Percentiles rank a stretch among this genome's conserved stretches.
phyloP scores from a whole-genome alignment of 2,888 invertebrate species.

The Phoenoteleia sp. region DNA sequence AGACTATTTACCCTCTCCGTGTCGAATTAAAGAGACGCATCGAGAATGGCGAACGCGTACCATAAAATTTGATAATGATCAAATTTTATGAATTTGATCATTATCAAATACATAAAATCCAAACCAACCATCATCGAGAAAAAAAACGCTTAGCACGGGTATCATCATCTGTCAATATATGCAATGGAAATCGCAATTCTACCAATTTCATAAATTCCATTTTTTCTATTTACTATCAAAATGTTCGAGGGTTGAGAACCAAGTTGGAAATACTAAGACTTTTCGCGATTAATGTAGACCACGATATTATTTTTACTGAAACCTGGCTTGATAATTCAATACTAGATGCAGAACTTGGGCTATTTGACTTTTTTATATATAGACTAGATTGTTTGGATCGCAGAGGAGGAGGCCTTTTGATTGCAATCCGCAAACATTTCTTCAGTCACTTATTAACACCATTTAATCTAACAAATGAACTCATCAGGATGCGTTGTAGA shows the following conservation, averaged over 20 bases:
- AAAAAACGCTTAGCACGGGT: neutral
- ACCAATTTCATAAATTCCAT: too few species aligned
- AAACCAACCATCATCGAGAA: too few species aligned
- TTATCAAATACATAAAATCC: too few species aligned
- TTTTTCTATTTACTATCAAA: constrained; percentile 2
- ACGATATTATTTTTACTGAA: neutral
- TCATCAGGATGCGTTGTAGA: too few species aligned
- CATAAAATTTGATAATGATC: neutral
- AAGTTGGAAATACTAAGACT: neutral
- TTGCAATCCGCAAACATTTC: neutral
- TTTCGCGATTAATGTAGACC: neutral
- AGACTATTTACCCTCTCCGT: neutral
- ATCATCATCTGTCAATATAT: too few species aligned
- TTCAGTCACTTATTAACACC: too few species aligned
- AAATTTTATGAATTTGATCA: too few species aligned
- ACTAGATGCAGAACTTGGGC: neutral
- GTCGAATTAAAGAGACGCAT: neutral
- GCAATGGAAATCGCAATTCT: too few species aligned
- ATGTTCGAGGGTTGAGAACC: neutral
- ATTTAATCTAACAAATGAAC: too few species aligned
- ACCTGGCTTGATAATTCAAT: neutral
- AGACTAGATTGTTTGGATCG: neutral
- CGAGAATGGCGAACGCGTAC: neutral
- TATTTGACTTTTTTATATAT: neutral
- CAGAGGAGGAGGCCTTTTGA: neutral